These are phyloP conservation scores for Valencia hispanica DNA, from an alignment of 2,797 vertebrate genomes.

Conservation along the genomic window DNA sequence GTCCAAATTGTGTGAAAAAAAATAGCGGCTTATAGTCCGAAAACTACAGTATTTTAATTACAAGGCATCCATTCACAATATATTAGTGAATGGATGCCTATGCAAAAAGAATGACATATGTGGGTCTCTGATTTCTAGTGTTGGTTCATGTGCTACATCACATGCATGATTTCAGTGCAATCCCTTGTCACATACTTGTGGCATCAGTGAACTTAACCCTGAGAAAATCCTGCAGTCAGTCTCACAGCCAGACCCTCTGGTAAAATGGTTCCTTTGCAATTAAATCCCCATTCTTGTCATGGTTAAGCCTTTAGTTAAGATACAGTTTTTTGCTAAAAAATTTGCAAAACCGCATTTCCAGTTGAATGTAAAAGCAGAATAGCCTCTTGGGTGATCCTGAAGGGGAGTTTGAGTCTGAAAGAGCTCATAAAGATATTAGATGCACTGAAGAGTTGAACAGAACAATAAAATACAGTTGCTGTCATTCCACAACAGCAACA, in stretches of 20 bases:
- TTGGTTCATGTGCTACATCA: not conserved
- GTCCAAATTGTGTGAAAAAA: no score
- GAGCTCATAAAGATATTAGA: slow-evolving; percentile 2
- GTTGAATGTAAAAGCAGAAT: not conserved
- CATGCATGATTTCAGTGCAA: not conserved
- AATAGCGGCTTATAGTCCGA: no score
- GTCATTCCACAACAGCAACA: slow-evolving; percentile 10
- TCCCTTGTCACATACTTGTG: slow-evolving; percentile 21
- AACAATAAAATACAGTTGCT: not conserved
- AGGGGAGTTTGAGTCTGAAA: slow-evolving; percentile 27
- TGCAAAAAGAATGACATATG: not conserved
- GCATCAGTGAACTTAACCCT: slow-evolving; percentile 13
- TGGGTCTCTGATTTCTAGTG: not conserved
- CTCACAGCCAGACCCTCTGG: slow-evolving; percentile 9
- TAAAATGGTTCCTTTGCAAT: slow-evolving; percentile 11
- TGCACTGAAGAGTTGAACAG: slow-evolving; percentile 3
- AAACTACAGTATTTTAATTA: no score
- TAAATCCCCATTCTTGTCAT: slow-evolving; percentile 18
- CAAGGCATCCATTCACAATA: not conserved
- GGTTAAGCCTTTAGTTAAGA: slow-evolving; percentile 5
- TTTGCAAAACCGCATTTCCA: slow-evolving; percentile 19
- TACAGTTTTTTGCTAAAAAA: slow-evolving; percentile 16
- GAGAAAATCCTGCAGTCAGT: not conserved
- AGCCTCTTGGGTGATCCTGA: slow-evolving; percentile 1
- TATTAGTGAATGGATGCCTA: not conserved